These are phyloP conservation scores for Oscheius sp. DNA, from an alignment of 2,888 invertebrate species.

Conservation along the genomic window DNA sequence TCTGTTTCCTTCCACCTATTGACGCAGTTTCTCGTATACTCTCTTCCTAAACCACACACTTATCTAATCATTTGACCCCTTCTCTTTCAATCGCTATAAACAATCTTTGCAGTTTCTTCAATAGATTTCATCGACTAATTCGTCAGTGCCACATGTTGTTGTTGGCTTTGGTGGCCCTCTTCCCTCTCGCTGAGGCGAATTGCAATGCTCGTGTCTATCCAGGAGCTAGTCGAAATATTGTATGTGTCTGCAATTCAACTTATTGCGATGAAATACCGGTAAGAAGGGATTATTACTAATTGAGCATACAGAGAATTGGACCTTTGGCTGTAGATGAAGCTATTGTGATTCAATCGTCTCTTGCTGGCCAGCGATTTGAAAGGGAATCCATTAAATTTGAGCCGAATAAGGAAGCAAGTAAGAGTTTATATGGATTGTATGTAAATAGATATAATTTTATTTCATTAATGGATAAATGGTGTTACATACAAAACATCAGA, in stretches of 20 bases:
- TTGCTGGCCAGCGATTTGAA: conserved; percentile 45
- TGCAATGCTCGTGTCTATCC: not conserved
- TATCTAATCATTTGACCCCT: no score
- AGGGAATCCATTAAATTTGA: conserved; percentile 9
- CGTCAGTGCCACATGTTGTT: not conserved
- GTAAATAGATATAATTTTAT: not conserved
- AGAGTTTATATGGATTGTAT: not conserved
- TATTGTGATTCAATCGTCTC: conserved; percentile 41
- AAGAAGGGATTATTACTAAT: not conserved
- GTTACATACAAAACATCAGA: not conserved
- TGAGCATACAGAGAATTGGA: conserved; percentile 31
- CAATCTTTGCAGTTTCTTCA: no score
- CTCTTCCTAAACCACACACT: no score
- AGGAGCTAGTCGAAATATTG: conserved; percentile 18
- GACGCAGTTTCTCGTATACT: no score
- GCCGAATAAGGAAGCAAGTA: not conserved
- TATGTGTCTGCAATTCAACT: conserved; percentile 59
- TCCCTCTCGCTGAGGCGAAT: not conserved
- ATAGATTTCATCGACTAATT: no score
- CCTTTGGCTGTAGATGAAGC: conserved; percentile 34
- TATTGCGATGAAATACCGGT: conserved; percentile 52
- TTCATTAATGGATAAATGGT: not conserved
- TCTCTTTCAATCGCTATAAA: no score
- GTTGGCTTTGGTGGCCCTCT: not conserved
- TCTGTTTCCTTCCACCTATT: no score